These are phyloP conservation scores for Dolichomitus sp. DNA, from an alignment of 2,888 invertebrate species.

Conservation along the genomic window DNA sequence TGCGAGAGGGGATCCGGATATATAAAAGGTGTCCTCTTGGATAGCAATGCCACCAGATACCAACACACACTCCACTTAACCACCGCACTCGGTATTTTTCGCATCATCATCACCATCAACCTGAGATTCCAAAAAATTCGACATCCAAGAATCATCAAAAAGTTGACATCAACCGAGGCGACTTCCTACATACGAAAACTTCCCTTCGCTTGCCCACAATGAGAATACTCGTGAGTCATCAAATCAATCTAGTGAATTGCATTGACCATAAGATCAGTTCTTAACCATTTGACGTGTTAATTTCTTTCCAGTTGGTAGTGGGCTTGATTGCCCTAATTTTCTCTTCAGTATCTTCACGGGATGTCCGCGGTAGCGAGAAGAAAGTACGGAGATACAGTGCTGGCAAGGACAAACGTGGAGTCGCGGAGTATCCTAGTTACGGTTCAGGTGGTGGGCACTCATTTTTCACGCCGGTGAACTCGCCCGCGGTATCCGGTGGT, in stretches of 20 bases:
- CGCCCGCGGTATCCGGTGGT: slow-evolving; percentile 64
- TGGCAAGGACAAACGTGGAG: slow-evolving; percentile 81
- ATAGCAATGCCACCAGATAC: slow-evolving; percentile 83
- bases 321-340: slow-evolving; percentile 75
- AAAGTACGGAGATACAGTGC: slow-evolving; percentile 68
- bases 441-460: slow-evolving; percentile 72
- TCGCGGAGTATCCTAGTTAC: slow-evolving; percentile 74
- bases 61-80: slow-evolving; percentile 78
- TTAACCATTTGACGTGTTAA: background rate
- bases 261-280: background rate
- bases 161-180: slow-evolving; percentile 51
- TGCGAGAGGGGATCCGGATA: slow-evolving; percentile 83
- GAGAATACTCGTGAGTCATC: slow-evolving; percentile 79
- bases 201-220: slow-evolving; percentile 73
- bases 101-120: slow-evolving; percentile 41
- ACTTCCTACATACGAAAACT: background rate
- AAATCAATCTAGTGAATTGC: background rate
- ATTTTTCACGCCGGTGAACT: slow-evolving; percentile 61
- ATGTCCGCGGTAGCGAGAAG: slow-evolving; percentile 70
- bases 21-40: slow-evolving; percentile 84
- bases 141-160: slow-evolving; percentile 41
- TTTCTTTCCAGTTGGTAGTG: slow-evolving; percentile 75
- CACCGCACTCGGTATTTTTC: slow-evolving; percentile 67
- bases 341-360: slow-evolving; percentile 74
- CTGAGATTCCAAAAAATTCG: background rate